Conservation (phyloP, 2,113 vertebrate genomes). For the Anguilla japonica region DNA sequence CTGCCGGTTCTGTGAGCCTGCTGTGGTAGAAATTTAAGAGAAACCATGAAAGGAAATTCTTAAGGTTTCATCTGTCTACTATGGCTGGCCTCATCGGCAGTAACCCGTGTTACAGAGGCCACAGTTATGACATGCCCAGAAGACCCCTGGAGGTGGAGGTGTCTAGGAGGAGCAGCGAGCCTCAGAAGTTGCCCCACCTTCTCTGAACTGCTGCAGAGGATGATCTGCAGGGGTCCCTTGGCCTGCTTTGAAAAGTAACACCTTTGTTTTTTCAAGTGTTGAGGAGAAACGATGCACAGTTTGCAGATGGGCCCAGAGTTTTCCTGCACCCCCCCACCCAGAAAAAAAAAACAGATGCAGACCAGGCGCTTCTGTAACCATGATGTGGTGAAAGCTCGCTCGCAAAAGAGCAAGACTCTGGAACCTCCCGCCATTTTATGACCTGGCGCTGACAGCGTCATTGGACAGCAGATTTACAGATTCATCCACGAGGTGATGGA, state of each 20-base stretch:
- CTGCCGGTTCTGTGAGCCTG: slow-evolving; percentile 56
- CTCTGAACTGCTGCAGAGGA: slow-evolving; percentile 87
- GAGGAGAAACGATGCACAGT: slow-evolving; percentile 82
- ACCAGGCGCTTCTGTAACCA: slow-evolving; percentile 77
- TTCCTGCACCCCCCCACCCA: slow-evolving; percentile 58
- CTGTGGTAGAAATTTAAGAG: slow-evolving; percentile 74
- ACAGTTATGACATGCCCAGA: slow-evolving; percentile 91
- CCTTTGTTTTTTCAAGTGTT: slow-evolving; percentile 98
- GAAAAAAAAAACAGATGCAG: slow-evolving; percentile 80
- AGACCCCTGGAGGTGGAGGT: slow-evolving; percentile 81
- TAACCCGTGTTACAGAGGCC: slow-evolving; percentile 95
- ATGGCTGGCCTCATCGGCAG: slow-evolving; percentile 84
- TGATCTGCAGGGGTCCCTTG: slow-evolving; percentile 88
- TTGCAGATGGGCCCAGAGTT: slow-evolving; percentile 91
- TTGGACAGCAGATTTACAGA: slow-evolving; percentile 8
- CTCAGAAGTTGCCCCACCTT: slow-evolving; percentile 96
- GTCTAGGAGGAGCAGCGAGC: slow-evolving; percentile 82
- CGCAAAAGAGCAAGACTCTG: background rate
- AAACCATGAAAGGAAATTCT: slow-evolving; percentile 84
- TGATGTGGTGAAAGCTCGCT: background rate
- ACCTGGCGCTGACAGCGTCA: slow-evolving; percentile 65
- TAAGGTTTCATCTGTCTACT: slow-evolving; percentile 95
- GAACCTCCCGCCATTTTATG: slow-evolving; percentile 71
- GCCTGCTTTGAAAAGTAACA: slow-evolving; percentile 99
- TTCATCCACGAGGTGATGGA: slow-evolving; percentile 10